These are phyloP conservation scores for Acyrthosiphon pisum DNA, from an alignment of 1,140 invertebrate genomes.

Conservation along the genomic window DNA sequence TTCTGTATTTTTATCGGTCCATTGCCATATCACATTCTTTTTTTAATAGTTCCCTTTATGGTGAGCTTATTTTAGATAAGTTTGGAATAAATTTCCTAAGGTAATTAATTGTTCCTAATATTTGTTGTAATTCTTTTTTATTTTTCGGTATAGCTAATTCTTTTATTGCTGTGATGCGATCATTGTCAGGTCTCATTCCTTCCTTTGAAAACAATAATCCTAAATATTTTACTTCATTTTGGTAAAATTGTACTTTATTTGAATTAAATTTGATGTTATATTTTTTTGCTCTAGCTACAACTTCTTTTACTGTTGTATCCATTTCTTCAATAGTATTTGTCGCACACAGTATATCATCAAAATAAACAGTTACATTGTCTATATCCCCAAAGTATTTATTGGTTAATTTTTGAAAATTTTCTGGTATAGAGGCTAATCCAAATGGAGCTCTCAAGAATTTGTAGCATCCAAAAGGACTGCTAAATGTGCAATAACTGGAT, in stretches of 20 bases:
- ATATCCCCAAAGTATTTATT: constrained; percentile 55
- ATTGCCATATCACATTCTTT: no score
- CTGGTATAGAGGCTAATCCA: constrained; percentile 63
- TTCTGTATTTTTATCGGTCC: no score
- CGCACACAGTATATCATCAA: constrained; percentile 63
- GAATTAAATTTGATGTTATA: no score
- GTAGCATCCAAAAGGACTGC: constrained; percentile 13
- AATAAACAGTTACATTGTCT: constrained; percentile 47
- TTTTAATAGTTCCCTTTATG: no score
- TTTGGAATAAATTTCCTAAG: no score
- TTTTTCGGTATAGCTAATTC: no score
- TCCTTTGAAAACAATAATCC: constrained; percentile 63
- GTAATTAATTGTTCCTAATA: no score
- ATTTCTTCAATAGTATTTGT: constrained; percentile 59
- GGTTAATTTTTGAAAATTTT: constrained; percentile 63
- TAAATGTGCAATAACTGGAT: constrained; percentile 56
- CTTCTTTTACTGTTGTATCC: constrained; percentile 60
- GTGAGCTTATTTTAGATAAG: no score
- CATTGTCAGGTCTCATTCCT: constrained; percentile 59
- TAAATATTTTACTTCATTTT: constrained; percentile 62
- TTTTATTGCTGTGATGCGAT: no score
- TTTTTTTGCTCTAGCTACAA: no score
- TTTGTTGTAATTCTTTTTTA: no score
- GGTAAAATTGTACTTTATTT: constrained; percentile 62
- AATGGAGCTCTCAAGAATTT: constrained; percentile 61